Evolutionary conservation across 2,113 vertebrate species (phyloP).

Genomic region (Tyrannus savana): DNA sequence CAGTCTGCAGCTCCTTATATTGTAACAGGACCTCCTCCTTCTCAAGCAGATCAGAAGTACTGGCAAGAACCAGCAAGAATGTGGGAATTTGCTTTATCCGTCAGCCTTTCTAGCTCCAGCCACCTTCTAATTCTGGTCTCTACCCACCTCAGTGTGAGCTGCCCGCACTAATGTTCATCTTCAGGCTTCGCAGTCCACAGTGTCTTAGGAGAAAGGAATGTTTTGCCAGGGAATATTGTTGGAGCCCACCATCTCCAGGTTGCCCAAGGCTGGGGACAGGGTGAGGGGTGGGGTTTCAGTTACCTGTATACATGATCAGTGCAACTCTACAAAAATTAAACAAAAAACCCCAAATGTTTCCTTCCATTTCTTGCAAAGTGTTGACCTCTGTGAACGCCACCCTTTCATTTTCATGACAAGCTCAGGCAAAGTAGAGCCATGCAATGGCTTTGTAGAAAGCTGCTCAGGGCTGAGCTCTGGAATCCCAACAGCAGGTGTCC

Average conservation of each 20-base stretch:
- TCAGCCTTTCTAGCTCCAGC: neutral
- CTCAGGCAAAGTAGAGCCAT: neutral
- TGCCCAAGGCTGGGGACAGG: neutral
- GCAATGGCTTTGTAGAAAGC: neutral
- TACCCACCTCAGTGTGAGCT: neutral
- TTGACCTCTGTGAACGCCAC: neutral
- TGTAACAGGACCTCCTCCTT: neutral
- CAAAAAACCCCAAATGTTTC: neutral
- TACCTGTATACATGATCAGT: neutral
- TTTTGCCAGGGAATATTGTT: neutral
- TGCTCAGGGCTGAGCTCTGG: neutral
- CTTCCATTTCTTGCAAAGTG: neutral
- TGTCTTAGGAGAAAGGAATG: neutral
- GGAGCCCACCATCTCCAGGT: neutral
- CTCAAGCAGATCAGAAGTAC: neutral
- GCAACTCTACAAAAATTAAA: neutral
- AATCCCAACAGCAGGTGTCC: neutral
- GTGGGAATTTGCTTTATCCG: neutral
- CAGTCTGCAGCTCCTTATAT: neutral
- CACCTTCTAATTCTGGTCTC: neutral
- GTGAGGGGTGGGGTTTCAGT: neutral
- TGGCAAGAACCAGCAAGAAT: neutral
- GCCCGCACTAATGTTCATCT: neutral
- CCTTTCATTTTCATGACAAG: neutral
- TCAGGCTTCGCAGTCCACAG: neutral